Percentiles rank a stretch among this genome's conserved stretches.
These are phyloP conservation scores for Synchiropus splendidus DNA, from an alignment of 2,113 vertebrate species.

Conservation along the genomic window DNA sequence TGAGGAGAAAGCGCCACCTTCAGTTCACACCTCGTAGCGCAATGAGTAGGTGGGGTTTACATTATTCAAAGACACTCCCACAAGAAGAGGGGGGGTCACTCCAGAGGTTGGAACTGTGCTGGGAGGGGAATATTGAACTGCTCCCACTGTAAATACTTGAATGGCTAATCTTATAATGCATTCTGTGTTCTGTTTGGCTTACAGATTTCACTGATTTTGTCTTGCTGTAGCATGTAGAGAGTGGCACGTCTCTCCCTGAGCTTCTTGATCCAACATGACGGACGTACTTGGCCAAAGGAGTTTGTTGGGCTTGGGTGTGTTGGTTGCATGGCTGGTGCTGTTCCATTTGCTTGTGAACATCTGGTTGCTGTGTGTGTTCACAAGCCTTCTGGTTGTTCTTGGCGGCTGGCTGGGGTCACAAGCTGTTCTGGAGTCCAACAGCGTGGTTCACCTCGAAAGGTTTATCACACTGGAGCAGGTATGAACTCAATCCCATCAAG, in stretches of 20 bases:
- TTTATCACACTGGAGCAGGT: conserved; percentile 67
- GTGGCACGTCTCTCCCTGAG: not conserved
- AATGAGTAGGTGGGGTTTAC: no score
- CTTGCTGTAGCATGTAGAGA: conserved; percentile 6
- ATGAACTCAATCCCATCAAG: not conserved
- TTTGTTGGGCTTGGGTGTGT: conserved; percentile 57
- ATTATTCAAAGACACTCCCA: no score
- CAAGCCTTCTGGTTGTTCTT: conserved; percentile 67
- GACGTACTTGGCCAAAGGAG: conserved; percentile 59
- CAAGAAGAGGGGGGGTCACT: no score
- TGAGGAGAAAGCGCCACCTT: no score
- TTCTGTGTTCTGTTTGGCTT: no score
- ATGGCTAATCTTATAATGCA: no score
- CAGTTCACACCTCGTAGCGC: no score
- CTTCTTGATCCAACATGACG: conserved; percentile 22
- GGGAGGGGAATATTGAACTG: no score
- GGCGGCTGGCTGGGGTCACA: conserved; percentile 79
- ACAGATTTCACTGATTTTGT: not conserved
- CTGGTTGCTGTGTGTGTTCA: conserved; percentile 77
- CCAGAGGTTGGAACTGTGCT: no score
- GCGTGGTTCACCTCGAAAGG: conserved; percentile 76
- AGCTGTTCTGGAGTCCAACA: conserved; percentile 45
- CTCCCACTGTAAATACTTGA: no score
- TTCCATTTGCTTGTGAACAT: conserved; percentile 79
- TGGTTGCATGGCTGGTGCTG: conserved; percentile 75